Base-by-base conservation (phyloP, 2,888 invertebrate genomes). In the Troglohyphantes excavatus region DNA sequence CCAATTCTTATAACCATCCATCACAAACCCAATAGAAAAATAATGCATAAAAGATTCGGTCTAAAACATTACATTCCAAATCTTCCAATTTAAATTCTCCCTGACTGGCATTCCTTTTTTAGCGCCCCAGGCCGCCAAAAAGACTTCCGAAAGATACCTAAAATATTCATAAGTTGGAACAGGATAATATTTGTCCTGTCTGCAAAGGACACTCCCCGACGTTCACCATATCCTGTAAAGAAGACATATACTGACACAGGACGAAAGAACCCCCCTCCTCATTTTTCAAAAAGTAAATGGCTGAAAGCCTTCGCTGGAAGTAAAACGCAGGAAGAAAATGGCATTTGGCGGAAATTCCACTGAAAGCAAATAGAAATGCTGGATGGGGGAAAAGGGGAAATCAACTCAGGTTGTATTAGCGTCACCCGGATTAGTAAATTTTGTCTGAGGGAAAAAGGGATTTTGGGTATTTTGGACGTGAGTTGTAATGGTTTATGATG, bases 131-230 rank as follows among this genome's bases (percentile, higher is more conserved):
- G 3, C 33, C 33, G 9, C 3, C 33, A 33, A 33, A 19, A 19
- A 2, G 68, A 68, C 29, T 68, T 11, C 33, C 21, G 5, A 19
- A 68, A 39, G 68, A 68, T 68, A 7, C 21, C 39, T 68, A 68
- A 68, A 68, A 68, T 68, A 68, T 68, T 68, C 68, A 68, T 33
- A 68, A 19, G 68, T 68, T 33, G 5, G 33, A 33, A 33, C 68
- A 68, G 21, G 68, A 68, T 39, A 33, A 33, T 2, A 39, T 39
- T 68, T n/a, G 39, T 21, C 21, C 21, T 11, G 6, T 68, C 68
- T n/a, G 13, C 13, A 19, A 19, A 39, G 33, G 68, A 19, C 33
- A 33, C 33, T 5, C 39, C 19, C 68, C 11, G 68, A 39, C 19
- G 68, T 68, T 26, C 68, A n/a, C 33, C 9, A 33, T 3, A 33